Percentiles rank a stretch among this genome's conserved stretches.
These are phyloP conservation scores for Calcarius lapponicus DNA, from an alignment of 2,797 vertebrate species.

Conservation along the genomic window DNA sequence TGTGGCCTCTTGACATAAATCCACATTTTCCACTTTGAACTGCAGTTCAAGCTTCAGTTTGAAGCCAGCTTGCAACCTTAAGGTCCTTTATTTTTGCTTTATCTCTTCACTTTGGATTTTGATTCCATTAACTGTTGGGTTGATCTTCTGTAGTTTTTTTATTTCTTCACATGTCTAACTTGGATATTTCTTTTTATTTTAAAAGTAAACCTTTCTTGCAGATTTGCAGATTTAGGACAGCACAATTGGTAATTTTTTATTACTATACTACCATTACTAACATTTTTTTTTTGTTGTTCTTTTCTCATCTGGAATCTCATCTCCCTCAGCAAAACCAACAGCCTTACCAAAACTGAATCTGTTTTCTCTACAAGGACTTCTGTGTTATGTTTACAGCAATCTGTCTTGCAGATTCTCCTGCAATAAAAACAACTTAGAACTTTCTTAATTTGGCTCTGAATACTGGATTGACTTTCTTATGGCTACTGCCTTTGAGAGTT, in stretches of 20 bases:
- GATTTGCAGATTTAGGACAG: neutral
- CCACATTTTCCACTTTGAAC: constrained; percentile 36
- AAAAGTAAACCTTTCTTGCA: neutral
- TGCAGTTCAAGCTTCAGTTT: neutral
- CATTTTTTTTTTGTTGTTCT: neutral
- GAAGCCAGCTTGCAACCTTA: neutral
- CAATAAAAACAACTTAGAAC: neutral
- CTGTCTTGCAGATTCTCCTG: neutral
- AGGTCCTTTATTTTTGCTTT: neutral
- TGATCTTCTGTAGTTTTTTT: neutral
- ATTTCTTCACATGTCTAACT: neutral
- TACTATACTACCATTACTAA: neutral
- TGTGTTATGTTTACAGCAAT: neutral
- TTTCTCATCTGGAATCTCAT: neutral
- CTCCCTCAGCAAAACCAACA: neutral
- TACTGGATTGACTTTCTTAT: neutral
- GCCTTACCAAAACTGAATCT: neutral
- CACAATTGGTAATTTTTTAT: neutral
- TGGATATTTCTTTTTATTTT: neutral
- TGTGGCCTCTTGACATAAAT: constrained; percentile 15
- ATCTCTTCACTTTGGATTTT: neutral
- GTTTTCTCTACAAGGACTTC: neutral
- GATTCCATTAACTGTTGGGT: neutral
- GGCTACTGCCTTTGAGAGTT: neutral
- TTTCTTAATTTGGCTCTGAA: neutral